phyloP scores from a whole-genome alignment of 1,140 invertebrate species.

The Drosophila aff. region DNA sequence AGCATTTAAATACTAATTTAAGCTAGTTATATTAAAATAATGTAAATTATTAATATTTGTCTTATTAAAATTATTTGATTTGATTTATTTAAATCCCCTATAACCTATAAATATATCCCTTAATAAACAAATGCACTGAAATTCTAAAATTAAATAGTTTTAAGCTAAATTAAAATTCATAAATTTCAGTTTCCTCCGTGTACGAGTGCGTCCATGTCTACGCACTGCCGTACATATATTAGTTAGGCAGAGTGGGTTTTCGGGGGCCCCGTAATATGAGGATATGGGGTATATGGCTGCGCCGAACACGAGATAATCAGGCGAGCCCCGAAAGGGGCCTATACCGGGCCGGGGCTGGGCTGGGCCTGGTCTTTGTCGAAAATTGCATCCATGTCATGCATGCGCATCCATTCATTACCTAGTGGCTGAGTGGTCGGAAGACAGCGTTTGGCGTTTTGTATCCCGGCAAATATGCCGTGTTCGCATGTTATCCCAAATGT shows the following conservation, averaged over 20 bases:
- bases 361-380: slow-evolving; percentile 54
- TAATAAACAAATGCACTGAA: too few species aligned
- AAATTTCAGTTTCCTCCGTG: slow-evolving; percentile 10
- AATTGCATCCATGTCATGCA: slow-evolving; percentile 82
- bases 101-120: too few species aligned
- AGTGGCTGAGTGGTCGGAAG: slow-evolving; percentile 74
- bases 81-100: too few species aligned
- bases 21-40: too few species aligned
- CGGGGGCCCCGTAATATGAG: neutral
- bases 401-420: slow-evolving; percentile 79
- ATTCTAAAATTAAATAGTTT: neutral
- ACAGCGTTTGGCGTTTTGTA: slow-evolving; percentile 81
- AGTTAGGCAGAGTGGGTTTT: slow-evolving; percentile 4
- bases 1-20: too few species aligned
- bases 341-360: neutral
- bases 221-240: slow-evolving; percentile 35
- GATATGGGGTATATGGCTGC: slow-evolving; percentile 36
- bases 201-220: slow-evolving; percentile 10
- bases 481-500: slow-evolving; percentile 81
- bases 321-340: slow-evolving; percentile 52
- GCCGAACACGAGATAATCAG: slow-evolving; percentile 77
- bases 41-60: too few species aligned
- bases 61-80: too few species aligned
- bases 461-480: slow-evolving; percentile 78
- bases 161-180: neutral